Evolutionary conservation across 2,888 invertebrate genomes (phyloP).

Genomic region (Lomographa bimaculata): DNA sequence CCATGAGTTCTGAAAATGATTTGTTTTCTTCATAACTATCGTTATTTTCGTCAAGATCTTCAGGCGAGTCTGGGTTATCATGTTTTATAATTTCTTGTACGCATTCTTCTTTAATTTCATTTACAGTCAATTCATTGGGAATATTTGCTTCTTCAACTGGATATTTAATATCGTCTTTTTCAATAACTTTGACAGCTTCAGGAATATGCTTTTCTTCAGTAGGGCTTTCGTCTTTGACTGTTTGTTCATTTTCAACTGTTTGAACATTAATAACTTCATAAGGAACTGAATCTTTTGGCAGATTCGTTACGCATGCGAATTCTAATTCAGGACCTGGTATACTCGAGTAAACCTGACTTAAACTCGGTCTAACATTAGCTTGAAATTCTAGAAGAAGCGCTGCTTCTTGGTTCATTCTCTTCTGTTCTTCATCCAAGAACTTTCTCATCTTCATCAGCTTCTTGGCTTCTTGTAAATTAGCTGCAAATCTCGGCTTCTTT

Average conservation of each 20-base stretch:
- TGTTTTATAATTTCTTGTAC: slow-evolving; percentile 2
- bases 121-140: neutral
- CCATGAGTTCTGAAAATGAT: slow-evolving; percentile 42
- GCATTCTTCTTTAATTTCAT: slow-evolving; percentile 2
- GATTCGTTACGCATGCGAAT: slow-evolving; percentile 64
- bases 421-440: slow-evolving; percentile 85
- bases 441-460: slow-evolving; percentile 86
- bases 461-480: slow-evolving; percentile 86
- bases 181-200: slow-evolving; percentile 1
- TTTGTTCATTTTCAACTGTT: slow-evolving; percentile 12
- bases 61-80: slow-evolving; percentile 4
- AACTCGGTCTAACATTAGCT: slow-evolving; percentile 73
- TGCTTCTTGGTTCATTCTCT: slow-evolving; percentile 78
- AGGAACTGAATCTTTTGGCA: slow-evolving; percentile 27
- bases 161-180: slow-evolving; percentile 1
- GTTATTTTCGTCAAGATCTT: slow-evolving; percentile 5
- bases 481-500: slow-evolving; percentile 87
- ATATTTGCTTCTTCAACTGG: neutral
- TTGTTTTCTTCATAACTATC: slow-evolving; percentile 42
- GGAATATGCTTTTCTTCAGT: neutral
- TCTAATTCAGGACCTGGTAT: slow-evolving; percentile 77
- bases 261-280: slow-evolving; percentile 20
- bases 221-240: slow-evolving; percentile 1
- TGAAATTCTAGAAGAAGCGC: slow-evolving; percentile 75
- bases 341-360: slow-evolving; percentile 76